Evolutionary conservation across 2,113 vertebrate species (phyloP).

Genomic region (Apodemus sylvaticus): DNA sequence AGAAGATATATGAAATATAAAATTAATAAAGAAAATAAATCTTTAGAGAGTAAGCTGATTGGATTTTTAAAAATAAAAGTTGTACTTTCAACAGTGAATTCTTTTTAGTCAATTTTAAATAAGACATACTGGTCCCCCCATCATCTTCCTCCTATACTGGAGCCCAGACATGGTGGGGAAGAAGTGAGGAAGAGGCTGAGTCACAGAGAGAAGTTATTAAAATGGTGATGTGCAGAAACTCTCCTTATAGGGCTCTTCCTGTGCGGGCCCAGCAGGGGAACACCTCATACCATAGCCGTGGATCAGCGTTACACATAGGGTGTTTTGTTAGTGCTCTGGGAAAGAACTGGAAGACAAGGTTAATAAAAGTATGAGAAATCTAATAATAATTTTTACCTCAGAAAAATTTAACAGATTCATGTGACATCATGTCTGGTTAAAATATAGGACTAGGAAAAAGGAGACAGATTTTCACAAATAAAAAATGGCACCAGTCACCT

Average conservation of each 20-base stretch:
- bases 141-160: constrained; percentile 9
- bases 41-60: not conserved
- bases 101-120: not conserved
- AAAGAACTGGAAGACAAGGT: constrained; percentile 86
- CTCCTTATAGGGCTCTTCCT: constrained; percentile 87
- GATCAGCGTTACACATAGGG: constrained; percentile 87
- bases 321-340: constrained; percentile 81
- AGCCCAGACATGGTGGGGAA: not conserved
- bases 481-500: constrained; percentile 56
- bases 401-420: constrained; percentile 12
- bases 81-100: not conserved
- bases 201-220: constrained; percentile 47
- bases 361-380: constrained; percentile 2
- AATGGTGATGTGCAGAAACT: constrained; percentile 81
- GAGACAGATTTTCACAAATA: constrained; percentile 43
- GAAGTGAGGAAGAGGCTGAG: constrained; percentile 48
- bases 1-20: not conserved
- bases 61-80: constrained; percentile 46
- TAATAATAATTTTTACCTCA: constrained; percentile 45
- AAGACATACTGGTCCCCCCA: constrained; percentile 29
- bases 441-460: constrained; percentile 24
- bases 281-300: constrained; percentile 88
- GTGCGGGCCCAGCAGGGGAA: constrained; percentile 88
- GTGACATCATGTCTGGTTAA: constrained; percentile 70
- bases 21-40: not conserved